Percentiles rank a stretch among this genome's conserved stretches.
phyloP scores from a whole-genome alignment of 2,797 vertebrate genomes.

The Malurus splendens region DNA sequence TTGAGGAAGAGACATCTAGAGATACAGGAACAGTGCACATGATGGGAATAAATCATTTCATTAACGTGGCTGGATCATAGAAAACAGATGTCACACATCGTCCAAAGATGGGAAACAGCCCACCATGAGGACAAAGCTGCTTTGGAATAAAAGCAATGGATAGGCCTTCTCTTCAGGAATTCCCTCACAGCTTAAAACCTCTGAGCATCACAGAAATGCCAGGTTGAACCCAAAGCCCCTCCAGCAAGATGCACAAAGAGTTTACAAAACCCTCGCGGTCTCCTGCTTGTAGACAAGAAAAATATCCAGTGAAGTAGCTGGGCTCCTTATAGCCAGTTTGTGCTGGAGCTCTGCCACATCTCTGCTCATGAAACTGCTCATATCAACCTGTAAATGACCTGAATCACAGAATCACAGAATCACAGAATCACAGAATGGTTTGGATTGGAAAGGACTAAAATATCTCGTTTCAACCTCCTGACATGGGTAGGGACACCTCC shows the following conservation, averaged over 20 bases:
- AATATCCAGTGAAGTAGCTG: not conserved
- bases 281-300: not conserved
- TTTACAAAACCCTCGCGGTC: not conserved
- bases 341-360: not conserved
- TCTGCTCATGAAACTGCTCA: not conserved
- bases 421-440: not conserved
- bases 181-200: not conserved
- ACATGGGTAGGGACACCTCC: not conserved
- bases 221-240: not conserved
- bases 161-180: rapidly evolving
- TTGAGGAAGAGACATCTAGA: not conserved
- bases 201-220: not conserved
- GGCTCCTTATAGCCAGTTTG: not conserved
- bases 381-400: not conserved
- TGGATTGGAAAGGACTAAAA: not conserved
- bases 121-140: not conserved
- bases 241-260: not conserved
- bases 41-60: not conserved
- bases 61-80: not conserved
- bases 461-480: too few species aligned
- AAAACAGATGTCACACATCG: not conserved
- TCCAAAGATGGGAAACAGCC: not conserved
- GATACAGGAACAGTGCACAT: not conserved
- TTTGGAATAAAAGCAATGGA: not conserved
- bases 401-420: not conserved